phyloP scores from a whole-genome alignment of 1,140 invertebrate genomes.

The Eueides isabella region DNA sequence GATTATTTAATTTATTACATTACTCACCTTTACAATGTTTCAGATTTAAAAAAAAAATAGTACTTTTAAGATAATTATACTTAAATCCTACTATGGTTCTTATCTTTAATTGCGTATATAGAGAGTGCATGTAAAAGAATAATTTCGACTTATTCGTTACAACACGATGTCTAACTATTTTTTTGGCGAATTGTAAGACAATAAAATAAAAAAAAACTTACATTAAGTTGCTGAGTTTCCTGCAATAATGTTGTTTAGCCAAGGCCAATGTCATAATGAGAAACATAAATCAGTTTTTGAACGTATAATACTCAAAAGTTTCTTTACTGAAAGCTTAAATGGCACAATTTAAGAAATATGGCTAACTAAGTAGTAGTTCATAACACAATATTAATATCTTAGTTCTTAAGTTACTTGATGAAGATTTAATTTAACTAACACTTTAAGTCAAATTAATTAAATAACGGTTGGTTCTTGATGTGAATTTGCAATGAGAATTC shows the following conservation, averaged over 20 bases:
- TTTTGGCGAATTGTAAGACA: neutral
- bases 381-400: neutral
- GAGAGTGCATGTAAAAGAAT: neutral
- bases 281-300: no score
- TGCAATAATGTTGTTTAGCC: no score
- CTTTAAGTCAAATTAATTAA: conserved; percentile 14
- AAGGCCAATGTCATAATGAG: neutral
- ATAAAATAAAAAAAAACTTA: neutral
- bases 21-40: no score
- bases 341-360: no score
- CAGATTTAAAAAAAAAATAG: no score
- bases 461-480: neutral
- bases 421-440: neutral
- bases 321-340: no score
- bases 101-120: no score
- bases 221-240: neutral
- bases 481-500: conserved; percentile 23
- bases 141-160: neutral
- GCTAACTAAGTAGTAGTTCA: no score
- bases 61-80: no score
- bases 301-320: no score
- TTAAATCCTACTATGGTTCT: no score
- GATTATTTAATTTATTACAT: no score
- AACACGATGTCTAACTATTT: neutral
- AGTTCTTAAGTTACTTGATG: neutral